Evolutionary conservation across 2,888 invertebrate genomes (phyloP).

Genomic region (Limnephilus auricula): DNA sequence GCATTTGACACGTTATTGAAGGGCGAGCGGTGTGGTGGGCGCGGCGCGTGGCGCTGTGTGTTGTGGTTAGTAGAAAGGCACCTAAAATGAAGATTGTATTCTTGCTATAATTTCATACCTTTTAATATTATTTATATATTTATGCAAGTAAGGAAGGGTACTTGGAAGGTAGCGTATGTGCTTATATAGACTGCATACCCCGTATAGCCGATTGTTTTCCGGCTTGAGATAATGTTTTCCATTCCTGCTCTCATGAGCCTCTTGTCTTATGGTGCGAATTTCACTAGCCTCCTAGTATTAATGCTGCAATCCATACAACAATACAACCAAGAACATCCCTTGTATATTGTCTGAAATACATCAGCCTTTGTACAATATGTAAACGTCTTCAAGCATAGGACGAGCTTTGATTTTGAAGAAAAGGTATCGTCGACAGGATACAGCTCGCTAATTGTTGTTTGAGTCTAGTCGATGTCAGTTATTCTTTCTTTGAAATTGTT

Average conservation of each 20-base stretch:
- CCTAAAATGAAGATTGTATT: no score
- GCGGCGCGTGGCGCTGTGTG: no score
- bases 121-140: no score
- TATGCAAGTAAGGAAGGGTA: no score
- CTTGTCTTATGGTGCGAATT: conserved; percentile 4
- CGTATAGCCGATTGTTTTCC: neutral
- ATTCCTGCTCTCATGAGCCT: neutral
- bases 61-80: no score
- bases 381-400: conserved; percentile 6
- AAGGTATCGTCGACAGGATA: neutral
- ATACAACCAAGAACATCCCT: neutral
- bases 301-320: neutral
- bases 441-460: neutral
- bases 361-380: neutral
- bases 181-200: no score
- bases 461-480: neutral
- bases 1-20: no score
- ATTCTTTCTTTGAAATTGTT: neutral
- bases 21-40: no score
- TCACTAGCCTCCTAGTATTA: neutral
- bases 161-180: no score
- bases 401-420: neutral
- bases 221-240: conserved; percentile 5
- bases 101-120: no score
- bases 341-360: neutral